Evolutionary conservation across 2,888 invertebrate genomes (phyloP), one percentile per base, ranked within the genome.

Genomic region (Apotomis turbidana): DNA sequence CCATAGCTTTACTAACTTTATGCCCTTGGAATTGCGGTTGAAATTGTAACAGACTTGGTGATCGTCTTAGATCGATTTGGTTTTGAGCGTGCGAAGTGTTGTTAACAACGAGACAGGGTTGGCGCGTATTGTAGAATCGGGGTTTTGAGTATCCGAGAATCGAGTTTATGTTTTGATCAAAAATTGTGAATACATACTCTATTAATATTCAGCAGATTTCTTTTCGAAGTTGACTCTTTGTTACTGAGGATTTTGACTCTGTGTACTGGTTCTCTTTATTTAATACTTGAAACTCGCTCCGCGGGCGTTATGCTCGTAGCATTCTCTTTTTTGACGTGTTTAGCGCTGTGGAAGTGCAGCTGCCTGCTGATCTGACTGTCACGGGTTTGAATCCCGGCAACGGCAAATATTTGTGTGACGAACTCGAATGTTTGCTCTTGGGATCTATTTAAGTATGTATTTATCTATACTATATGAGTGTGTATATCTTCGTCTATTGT

Each of bases 91-190:
- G 44, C 46, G 46, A 46, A 15, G 13, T 61, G 54, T 69, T 69
- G 54, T 54, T 60, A 15, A 66, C 59, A 60, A 71, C 46, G 59
- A 60, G 70, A 38, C 54, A 70, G 63, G 71, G 71, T 15, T 71
- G 59, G 46, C 44, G 44, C 59, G 52, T 36, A 46, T 70, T 44
- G 52, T 36, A 27, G n/a, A 10, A 49, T 27, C 44, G 15, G 13
- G 64, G 44, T 61, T 54, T 46, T 51, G 51, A 54, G 54, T 1
- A 41, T 52, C 15, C 41, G 5, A 63, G 52, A 41, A 63, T 41
- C 54, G 41, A 5, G 38, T 51, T 5, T 27, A 49, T n/a, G 27
- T 49, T 27, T 61, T 62, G 62, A 62, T 51, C 62, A n/a, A 15
- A 62, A n/a, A 27, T 12, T 61, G 61, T 49, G 6, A 49, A 49